These are phyloP conservation scores for Bungarus multicinctus DNA, from an alignment of 2,113 vertebrate genomes.

Conservation along the genomic window DNA sequence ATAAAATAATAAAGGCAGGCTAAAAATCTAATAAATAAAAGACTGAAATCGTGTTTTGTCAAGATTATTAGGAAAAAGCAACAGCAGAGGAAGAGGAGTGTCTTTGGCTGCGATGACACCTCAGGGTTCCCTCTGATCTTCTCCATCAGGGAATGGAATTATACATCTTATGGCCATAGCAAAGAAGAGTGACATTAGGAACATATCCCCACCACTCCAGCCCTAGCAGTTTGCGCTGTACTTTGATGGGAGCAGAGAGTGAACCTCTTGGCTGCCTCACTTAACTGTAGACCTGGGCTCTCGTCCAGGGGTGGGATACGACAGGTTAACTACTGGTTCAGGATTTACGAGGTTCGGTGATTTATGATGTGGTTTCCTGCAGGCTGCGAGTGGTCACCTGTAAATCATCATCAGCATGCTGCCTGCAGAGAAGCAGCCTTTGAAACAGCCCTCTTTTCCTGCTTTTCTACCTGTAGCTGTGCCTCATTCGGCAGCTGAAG, in stretches of 20 bases:
- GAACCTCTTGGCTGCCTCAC: background rate
- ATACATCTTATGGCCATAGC: background rate
- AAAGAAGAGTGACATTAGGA: background rate
- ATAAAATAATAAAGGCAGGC: background rate
- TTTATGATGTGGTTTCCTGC: too few relatives aligned
- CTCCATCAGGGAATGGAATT: background rate
- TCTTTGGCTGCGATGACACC: background rate
- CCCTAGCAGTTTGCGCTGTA: background rate
- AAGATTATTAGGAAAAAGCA: background rate
- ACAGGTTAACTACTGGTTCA: too few relatives aligned
- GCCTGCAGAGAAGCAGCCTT: too few relatives aligned
- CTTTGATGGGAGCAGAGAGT: background rate
- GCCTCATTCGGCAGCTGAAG: too few relatives aligned
- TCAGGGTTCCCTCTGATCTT: background rate
- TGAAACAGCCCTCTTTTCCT: too few relatives aligned
- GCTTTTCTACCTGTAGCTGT: too few relatives aligned
- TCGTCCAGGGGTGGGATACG: too few relatives aligned
- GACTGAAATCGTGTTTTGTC: background rate
- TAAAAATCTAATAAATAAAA: background rate
- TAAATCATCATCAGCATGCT: too few relatives aligned
- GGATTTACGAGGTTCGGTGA: too few relatives aligned
- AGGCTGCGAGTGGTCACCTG: too few relatives aligned
- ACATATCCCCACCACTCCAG: background rate
- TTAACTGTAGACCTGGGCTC: background rate
- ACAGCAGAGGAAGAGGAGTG: background rate